Conservation (phyloP, 2,888 invertebrate species). For the Mycogona germanica region DNA sequence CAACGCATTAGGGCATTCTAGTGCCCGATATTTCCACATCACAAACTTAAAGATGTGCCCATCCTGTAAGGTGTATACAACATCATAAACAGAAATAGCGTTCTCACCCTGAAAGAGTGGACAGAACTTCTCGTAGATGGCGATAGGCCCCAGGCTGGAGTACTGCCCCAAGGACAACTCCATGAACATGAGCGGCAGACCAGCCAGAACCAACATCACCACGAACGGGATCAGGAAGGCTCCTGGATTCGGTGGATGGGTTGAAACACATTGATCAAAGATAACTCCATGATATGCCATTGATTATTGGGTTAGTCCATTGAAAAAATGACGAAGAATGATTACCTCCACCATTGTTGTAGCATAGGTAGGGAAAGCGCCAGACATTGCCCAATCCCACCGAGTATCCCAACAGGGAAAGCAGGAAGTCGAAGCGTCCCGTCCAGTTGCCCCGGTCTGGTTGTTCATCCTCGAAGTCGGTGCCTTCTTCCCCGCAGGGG, state of each 20-base stretch:
- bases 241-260: conserved; percentile 26
- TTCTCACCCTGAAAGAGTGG: conserved; percentile 50
- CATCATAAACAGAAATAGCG: background rate
- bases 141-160: conserved; percentile 56
- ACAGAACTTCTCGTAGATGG: conserved; percentile 65
- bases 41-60: background rate
- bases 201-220: conserved; percentile 62
- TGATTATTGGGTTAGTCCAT: too few species aligned
- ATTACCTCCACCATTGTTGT: conserved; percentile 61
- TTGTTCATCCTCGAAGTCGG: conserved; percentile 21
- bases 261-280: background rate
- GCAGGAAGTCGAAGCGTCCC: conserved; percentile 58
- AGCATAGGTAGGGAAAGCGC: conserved; percentile 61
- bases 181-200: conserved; percentile 70
- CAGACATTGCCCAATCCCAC: conserved; percentile 62
- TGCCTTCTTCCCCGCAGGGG: conserved; percentile 8
- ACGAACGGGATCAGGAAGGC: conserved; percentile 69
- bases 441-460: conserved; percentile 59
- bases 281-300: background rate
- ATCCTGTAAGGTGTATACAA: background rate
- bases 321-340: conserved; percentile 3
- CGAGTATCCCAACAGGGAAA: conserved; percentile 56
- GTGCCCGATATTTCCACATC: too few species aligned
- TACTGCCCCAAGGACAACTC: conserved; percentile 76
- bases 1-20: background rate